These are phyloP conservation scores for Larimichthys crocea DNA, from an alignment of 2,113 vertebrate genomes.

Conservation along the genomic window DNA sequence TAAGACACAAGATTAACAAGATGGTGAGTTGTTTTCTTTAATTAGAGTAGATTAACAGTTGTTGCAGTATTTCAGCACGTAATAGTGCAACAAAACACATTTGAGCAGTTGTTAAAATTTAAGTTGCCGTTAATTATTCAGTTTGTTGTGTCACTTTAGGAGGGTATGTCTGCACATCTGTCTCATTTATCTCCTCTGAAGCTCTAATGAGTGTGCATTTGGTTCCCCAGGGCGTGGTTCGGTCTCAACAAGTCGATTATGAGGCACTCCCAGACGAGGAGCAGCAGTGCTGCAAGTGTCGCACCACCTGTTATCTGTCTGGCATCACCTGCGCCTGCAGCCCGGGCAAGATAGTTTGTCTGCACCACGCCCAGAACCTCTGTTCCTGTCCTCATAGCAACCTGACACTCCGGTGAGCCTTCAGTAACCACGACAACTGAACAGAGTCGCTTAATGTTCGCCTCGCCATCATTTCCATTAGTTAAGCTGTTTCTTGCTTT, in stretches of 20 bases:
- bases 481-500: background rate
- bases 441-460: background rate
- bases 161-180: slow-evolving; percentile 28
- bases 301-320: slow-evolving; percentile 98
- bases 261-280: slow-evolving; percentile 94
- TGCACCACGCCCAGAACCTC: slow-evolving; percentile 90
- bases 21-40: slow-evolving; percentile 84
- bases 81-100: background rate
- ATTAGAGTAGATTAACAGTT: background rate
- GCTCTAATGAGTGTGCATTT: slow-evolving; percentile 46
- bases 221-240: slow-evolving; percentile 88
- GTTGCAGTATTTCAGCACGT: slow-evolving; percentile 3
- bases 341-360: slow-evolving; percentile 89
- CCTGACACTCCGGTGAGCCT: slow-evolving; percentile 91
- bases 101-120: background rate
- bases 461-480: background rate
- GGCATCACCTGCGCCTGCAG: slow-evolving; percentile 92
- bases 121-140: background rate
- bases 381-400: slow-evolving; percentile 89
- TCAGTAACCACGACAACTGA: slow-evolving; percentile 27
- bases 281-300: slow-evolving; percentile 94
- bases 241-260: slow-evolving; percentile 88
- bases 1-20: slow-evolving; percentile 87
- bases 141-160: background rate
- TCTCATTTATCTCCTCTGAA: slow-evolving; percentile 15